Conservation (phyloP, 1,140 invertebrate genomes). For the Ladona fulva region DNA sequence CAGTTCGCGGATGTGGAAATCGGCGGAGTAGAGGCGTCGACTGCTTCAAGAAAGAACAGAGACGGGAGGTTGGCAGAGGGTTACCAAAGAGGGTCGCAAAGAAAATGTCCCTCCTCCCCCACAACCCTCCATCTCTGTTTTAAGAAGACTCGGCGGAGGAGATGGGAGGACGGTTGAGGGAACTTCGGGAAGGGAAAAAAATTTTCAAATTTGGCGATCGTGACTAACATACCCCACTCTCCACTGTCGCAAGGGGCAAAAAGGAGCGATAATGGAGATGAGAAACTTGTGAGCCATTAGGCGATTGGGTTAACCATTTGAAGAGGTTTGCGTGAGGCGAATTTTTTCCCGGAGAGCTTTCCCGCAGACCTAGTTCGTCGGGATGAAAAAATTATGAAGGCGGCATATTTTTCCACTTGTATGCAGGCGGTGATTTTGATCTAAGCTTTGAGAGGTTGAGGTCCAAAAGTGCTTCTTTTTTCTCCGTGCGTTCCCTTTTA, state of each 20-base stretch:
- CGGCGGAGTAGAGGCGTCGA: not conserved
- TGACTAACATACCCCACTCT: not conserved
- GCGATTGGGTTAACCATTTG: slow-evolving; percentile 8
- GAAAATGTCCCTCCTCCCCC: not conserved
- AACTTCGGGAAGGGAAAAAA: not conserved
- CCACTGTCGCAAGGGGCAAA: not conserved
- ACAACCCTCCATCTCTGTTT: not conserved
- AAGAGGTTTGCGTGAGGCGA: not conserved
- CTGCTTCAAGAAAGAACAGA: not conserved
- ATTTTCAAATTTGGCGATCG: not conserved
- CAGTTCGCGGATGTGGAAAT: not conserved
- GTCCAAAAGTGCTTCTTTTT: no score
- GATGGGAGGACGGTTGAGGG: not conserved
- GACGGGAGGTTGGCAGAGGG: not conserved
- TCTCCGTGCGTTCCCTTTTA: no score
- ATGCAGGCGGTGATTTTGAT: not conserved
- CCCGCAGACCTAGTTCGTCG: no score
- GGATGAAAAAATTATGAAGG: not conserved
- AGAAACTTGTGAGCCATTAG: slow-evolving; percentile 5
- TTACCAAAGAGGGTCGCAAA: not conserved
- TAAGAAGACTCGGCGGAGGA: not conserved
- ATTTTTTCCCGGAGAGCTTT: not conserved
- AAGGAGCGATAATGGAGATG: not conserved
- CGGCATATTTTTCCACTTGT: slow-evolving; percentile 2
- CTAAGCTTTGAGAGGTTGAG: no score